Evolutionary conservation across 2,888 invertebrate genomes (phyloP), one percentile per base, ranked within the genome.

Genomic region (Orchesellides sinensis): DNA sequence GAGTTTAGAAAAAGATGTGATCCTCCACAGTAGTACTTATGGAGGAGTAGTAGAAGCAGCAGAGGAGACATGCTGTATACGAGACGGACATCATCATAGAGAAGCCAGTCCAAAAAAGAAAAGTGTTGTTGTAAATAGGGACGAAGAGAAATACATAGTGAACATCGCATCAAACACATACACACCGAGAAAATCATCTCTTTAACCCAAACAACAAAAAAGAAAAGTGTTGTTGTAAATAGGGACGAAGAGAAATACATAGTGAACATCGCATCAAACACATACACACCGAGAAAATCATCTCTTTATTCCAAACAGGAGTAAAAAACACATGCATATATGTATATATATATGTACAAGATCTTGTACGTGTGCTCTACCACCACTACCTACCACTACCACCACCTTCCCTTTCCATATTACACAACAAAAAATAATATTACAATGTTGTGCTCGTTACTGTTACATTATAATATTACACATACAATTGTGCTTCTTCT

Each of bases 41-140:
- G n/a, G 27, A 5, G 19, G 59, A n/a, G 21, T 21, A 29, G 59
- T 27, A 29, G 4, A 27, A 2, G 12, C 27, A 54, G 25, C 5
- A 56, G 56, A 23, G 4, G 23, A 35, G 35, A 25, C n/a, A n/a
- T n/a, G n/a, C n/a, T n/a, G n/a, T n/a, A n/a, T n/a, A n/a, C n/a
- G n/a, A n/a, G n/a, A n/a, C n/a, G n/a, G n/a, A n/a, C n/a, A n/a
- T n/a, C n/a, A n/a, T n/a, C n/a, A n/a, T n/a, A n/a, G 21, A 56
- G 54, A 29, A 77, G 68, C 35, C 45, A 68, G 19, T 68, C 40
- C 75, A 61, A 63, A 56, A 66, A 59, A 65, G 45, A 35, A 75
- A 45, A 47, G 49, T 61, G 29, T 54, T 74, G 74, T 23, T 66
- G 66, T 69, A 59, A 68, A 49, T 63, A 29, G 19, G 69, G 70